Evolutionary conservation across 2,888 invertebrate genomes (phyloP).

Genomic region (Encarsia formosa): DNA sequence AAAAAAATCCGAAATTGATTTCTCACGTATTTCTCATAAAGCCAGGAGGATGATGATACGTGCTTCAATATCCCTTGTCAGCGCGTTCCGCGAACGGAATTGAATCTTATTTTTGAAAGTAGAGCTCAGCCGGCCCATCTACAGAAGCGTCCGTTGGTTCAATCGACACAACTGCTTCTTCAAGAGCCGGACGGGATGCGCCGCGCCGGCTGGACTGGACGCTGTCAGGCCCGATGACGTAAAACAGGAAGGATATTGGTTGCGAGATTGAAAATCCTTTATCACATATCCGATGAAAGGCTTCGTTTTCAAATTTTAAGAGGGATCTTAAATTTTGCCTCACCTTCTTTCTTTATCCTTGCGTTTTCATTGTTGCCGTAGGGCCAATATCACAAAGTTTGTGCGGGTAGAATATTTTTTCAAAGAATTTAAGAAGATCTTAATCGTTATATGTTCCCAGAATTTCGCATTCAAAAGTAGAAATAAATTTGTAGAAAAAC

Average conservation of each 20-base stretch:
- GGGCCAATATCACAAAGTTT: background rate
- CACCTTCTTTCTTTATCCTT: background rate
- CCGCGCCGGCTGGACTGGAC: slow-evolving; percentile 23
- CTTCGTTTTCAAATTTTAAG: slow-evolving; percentile 15
- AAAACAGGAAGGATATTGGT: slow-evolving; percentile 27
- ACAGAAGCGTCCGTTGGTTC: no score
- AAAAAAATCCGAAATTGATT: no score
- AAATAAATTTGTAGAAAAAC: slow-evolving; percentile 45
- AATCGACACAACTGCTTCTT: no score
- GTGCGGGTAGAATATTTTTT: no score
- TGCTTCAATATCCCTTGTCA: slow-evolving; percentile 24
- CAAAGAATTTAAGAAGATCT: no score
- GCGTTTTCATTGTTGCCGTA: background rate
- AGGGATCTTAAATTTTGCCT: slow-evolving; percentile 7
- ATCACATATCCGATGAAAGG: slow-evolving; percentile 12
- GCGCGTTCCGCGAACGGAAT: slow-evolving; percentile 12
- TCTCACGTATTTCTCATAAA: no score
- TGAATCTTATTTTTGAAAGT: slow-evolving; percentile 28
- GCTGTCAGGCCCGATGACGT: slow-evolving; percentile 17
- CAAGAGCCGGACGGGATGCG: no score
- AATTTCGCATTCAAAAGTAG: no score
- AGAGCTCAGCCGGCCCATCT: no score
- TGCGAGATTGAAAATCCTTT: slow-evolving; percentile 27
- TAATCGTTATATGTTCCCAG: no score
- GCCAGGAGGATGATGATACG: no score